Evolutionary conservation across 1,140 invertebrate genomes (phyloP).

Genomic region (Pectinophora gossypiella): DNA sequence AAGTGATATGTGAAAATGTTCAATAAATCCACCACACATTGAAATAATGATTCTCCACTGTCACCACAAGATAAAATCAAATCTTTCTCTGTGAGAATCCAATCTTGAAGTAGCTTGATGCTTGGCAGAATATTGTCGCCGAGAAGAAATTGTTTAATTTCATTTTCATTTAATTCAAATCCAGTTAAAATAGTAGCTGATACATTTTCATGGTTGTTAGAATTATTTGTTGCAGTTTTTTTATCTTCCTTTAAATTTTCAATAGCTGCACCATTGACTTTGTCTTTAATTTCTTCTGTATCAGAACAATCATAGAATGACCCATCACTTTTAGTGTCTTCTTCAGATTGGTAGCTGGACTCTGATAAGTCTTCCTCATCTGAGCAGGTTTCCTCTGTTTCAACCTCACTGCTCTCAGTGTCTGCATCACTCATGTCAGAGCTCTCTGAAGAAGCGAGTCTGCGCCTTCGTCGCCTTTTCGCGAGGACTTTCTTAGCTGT

Average conservation of each 20-base stretch:
- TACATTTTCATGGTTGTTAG: conserved; percentile 16
- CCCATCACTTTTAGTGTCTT: conserved; percentile 55
- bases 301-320: conserved; percentile 15
- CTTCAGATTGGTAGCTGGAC: conserved; percentile 53
- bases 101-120: conserved; percentile 63
- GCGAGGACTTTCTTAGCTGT: conserved; percentile 34
- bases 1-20: conserved; percentile 67
- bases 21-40: conserved; percentile 67
- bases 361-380: conserved; percentile 54
- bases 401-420: conserved; percentile 71
- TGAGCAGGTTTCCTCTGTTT: conserved; percentile 50
- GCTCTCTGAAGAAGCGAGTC: conserved; percentile 48
- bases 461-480: conserved; percentile 75
- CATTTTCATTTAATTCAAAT: conserved; percentile 18
- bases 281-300: conserved; percentile 19
- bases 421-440: conserved; percentile 71
- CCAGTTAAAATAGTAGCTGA: conserved; percentile 13
- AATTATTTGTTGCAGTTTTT: conserved; percentile 18
- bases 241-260: conserved; percentile 25
- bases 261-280: conserved; percentile 13
- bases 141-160: conserved; percentile 51
- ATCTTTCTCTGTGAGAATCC: conserved; percentile 66
- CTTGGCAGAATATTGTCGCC: conserved; percentile 63
- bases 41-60: conserved; percentile 66
- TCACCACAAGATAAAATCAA: conserved; percentile 69